Evolutionary conservation across 2,888 invertebrate genomes (phyloP).

Genomic region (Cephus runcator): DNA sequence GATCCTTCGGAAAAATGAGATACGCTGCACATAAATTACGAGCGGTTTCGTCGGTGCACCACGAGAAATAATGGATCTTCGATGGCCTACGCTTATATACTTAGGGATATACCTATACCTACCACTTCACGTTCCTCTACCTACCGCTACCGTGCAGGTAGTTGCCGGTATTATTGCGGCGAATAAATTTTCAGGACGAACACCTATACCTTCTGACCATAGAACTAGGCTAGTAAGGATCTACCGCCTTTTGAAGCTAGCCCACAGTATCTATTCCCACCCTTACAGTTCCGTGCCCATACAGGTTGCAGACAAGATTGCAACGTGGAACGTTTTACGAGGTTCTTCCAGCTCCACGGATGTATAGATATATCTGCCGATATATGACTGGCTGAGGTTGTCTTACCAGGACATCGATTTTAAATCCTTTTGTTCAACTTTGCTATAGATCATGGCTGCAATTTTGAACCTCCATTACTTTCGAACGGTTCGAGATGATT

Average conservation of each 20-base stretch:
- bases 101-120: no score
- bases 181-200: slow-evolving; percentile 39
- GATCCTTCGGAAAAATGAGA: slow-evolving; percentile 12
- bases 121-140: background rate
- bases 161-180: slow-evolving; percentile 33
- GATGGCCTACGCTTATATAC: slow-evolving; percentile 40
- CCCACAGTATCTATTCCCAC: background rate
- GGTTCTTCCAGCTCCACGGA: background rate
- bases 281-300: background rate
- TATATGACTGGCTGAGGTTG: background rate
- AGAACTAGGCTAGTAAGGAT: background rate
- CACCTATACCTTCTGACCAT: background rate
- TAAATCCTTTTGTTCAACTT: background rate
- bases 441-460: background rate
- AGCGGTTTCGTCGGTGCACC: slow-evolving; percentile 12
- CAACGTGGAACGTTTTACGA: background rate
- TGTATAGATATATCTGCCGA: background rate
- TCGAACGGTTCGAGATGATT: background rate
- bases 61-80: slow-evolving; percentile 32
- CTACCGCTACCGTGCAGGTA: slow-evolving; percentile 10
- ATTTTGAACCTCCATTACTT: background rate
- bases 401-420: background rate
- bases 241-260: background rate
- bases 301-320: background rate
- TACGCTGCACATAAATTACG: slow-evolving; percentile 31